These are phyloP conservation scores for Macrophya annulata DNA, from an alignment of 2,888 invertebrate species.

Conservation along the genomic window DNA sequence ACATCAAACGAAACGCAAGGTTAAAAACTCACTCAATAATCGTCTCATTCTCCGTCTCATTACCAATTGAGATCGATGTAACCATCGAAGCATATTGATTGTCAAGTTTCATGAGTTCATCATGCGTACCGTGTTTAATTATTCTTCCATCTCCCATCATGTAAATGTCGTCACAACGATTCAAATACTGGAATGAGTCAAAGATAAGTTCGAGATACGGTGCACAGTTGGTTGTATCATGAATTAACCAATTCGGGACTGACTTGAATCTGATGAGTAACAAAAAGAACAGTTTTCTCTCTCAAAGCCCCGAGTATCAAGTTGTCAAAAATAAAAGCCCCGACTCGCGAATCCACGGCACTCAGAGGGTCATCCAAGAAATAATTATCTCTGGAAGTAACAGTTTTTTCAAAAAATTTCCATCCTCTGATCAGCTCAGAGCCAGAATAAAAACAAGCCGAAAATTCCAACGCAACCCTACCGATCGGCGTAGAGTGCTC, in stretches of 20 bases:
- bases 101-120: conserved; percentile 78
- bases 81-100: conserved; percentile 75
- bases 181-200: conserved; percentile 78
- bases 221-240: too few species aligned
- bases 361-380: conserved; percentile 83
- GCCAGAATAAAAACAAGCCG: too few species aligned
- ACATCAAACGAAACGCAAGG: background rate
- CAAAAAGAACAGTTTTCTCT: conserved; percentile 82
- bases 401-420: background rate
- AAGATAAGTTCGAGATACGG: background rate
- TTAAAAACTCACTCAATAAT: background rate
- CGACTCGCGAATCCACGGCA: conserved; percentile 81
- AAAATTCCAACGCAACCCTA: too few species aligned
- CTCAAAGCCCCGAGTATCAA: conserved; percentile 81
- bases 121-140: conserved; percentile 82
- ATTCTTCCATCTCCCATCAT: conserved; percentile 82
- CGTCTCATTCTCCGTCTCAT: conserved; percentile 51
- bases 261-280: conserved; percentile 84
- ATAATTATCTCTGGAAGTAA: conserved; percentile 80
- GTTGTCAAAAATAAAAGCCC: conserved; percentile 81
- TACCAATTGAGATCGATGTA: conserved; percentile 60
- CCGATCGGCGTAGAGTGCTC: conserved; percentile 81
- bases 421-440: background rate
- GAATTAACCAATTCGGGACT: conserved; percentile 30
- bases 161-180: conserved; percentile 82